Evolutionary conservation across 2,888 invertebrate species (phyloP), one percentile per base, ranked within the genome.

Genomic region (Drosophila lacicola): DNA sequence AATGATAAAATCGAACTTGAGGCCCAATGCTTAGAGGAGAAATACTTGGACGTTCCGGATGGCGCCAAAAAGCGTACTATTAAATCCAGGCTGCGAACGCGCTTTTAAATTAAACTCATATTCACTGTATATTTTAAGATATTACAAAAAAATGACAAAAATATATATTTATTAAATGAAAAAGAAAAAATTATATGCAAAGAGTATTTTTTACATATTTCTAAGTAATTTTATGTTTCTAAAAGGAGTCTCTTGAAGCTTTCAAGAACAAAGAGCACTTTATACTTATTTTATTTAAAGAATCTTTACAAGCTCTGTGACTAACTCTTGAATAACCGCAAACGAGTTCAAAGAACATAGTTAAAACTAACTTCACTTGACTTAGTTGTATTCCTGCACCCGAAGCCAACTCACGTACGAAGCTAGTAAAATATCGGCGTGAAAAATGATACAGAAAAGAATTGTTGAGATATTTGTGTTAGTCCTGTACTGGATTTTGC

Each of bases 391-490:
- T 3, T 49, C 13, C 9, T 17, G 21, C 46, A 3, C 13, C 1
- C 45, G 11, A 37, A 3, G 21, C 13, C 8, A 33, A 45, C 17
- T 14, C 19, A 63, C 41, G 56, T 2, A 3, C 0, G 34, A 10
- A 11, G 37, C 33, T n/a, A 29, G 5, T 2, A 8, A 33, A 19
- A 21, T 14, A 33, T 21, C n/a, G 21, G 1, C 11, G 13, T 17
- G 2, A 13, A 55, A 39, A 41, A 74, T 74, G 74, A 57, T 74
- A n/a, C 29, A 41, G 10, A 50, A 74, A 41, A 45, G 8, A 34
- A 10, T 51, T 21, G 55, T 74, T 33, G 66, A 74, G 8, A 46
- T 71, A 4, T 63, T 70, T 36, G 56, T 42, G 3, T 14, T 66
- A 0, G 2, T 74, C 0, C 46, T 74, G 0, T 74, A 71, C 37